phyloP scores from a whole-genome alignment of 1,140 invertebrate species.

The Melanaphis sacchari region DNA sequence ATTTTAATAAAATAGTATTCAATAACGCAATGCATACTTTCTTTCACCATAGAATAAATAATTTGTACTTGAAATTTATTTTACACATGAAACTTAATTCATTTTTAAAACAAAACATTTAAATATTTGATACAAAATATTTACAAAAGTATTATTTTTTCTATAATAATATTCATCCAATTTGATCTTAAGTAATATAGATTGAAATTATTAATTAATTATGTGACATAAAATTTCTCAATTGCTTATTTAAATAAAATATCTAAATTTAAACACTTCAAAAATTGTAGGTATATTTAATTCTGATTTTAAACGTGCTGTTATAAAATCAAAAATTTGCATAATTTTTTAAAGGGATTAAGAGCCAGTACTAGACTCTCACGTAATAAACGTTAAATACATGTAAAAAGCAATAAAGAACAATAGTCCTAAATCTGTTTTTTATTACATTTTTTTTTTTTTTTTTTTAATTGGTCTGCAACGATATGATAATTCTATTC shows the following conservation, averaged over 20 bases:
- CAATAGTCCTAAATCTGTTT: neutral
- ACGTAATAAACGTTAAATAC: neutral
- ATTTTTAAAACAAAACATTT: neutral
- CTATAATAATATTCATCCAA: neutral
- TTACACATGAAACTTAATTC: neutral
- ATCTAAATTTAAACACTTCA: neutral
- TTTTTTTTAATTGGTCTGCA: neutral
- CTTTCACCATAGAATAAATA: neutral
- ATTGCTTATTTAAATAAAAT: neutral
- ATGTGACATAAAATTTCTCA: neutral
- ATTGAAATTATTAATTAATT: neutral
- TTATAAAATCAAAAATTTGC: neutral
- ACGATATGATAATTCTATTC: neutral
- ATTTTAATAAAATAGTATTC: neutral
- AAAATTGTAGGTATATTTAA: neutral
- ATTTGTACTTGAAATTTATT: neutral
- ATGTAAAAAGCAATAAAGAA: neutral
- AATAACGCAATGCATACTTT: neutral
- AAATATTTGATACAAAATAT: neutral
- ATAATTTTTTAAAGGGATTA: neutral
- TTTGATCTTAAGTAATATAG: neutral
- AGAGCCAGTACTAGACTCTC: neutral
- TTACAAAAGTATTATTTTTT: neutral
- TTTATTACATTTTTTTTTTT: neutral
- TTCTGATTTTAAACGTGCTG: neutral